These are phyloP conservation scores for Pristionchus exspectatus DNA, from an alignment of 2,888 invertebrate species.

Conservation along the genomic window DNA sequence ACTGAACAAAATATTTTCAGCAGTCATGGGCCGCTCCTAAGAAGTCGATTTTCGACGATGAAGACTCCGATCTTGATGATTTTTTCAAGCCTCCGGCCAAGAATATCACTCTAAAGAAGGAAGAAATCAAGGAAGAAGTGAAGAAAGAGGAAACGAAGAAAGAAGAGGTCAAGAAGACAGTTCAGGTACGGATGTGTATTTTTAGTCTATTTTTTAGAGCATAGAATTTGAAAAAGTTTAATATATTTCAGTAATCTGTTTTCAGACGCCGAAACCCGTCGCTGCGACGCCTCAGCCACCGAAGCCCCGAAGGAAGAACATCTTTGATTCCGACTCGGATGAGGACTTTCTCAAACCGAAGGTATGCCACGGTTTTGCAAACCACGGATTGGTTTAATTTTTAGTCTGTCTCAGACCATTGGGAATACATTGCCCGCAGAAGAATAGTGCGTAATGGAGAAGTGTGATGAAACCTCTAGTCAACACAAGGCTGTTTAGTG, in stretches of 20 bases:
- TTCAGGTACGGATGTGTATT: not conserved
- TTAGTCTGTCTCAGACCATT: too few species aligned
- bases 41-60: constrained; percentile 55
- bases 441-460: too few species aligned
- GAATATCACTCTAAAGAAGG: not conserved
- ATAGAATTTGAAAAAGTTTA: not conserved
- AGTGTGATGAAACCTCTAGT: too few species aligned
- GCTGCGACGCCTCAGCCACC: not conserved
- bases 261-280: constrained; percentile 5
- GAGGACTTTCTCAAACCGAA: constrained; percentile 55
- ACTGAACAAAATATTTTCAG: not conserved
- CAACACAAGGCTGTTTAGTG: too few species aligned
- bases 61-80: constrained; percentile 55
- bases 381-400: too few species aligned
- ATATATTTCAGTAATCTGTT: not conserved
- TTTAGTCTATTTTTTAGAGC: not conserved
- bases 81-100: constrained; percentile 51
- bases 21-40: constrained; percentile 28
- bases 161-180: not conserved
- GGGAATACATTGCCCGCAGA: too few species aligned
- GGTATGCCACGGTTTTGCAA: not conserved
- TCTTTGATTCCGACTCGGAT: constrained; percentile 57
- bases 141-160: not conserved
- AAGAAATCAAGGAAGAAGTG: not conserved
- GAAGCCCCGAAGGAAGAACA: constrained; percentile 19